phyloP scores from a whole-genome alignment of 2,113 vertebrate genomes.

The Seriola rivoliana region DNA sequence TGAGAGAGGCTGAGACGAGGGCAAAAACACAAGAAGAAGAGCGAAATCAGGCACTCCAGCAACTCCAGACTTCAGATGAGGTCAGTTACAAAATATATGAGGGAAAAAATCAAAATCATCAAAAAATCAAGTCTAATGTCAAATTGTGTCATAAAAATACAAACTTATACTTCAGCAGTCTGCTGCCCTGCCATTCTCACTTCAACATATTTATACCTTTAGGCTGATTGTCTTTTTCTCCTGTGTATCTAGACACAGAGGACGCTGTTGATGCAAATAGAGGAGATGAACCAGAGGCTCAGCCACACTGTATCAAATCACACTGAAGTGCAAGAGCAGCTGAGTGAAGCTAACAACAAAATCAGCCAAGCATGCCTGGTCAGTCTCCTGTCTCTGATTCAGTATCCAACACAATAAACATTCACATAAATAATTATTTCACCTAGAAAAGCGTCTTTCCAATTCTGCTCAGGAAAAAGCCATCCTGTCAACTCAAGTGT shows the following conservation, averaged over 20 bases:
- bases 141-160: background rate
- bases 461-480: conserved; percentile 80
- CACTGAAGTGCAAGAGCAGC: conserved; percentile 74
- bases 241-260: conserved; percentile 64
- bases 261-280: conserved; percentile 65
- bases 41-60: conserved; percentile 62
- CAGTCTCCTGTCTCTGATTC: conserved; percentile 31
- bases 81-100: conserved; percentile 40
- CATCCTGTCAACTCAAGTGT: conserved; percentile 76
- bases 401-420: background rate
- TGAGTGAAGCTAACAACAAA: conserved; percentile 76
- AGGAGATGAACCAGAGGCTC: conserved; percentile 73
- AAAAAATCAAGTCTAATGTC: background rate
- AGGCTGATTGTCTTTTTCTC: background rate
- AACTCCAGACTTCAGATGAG: conserved; percentile 68
- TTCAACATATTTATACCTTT: background rate
- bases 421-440: background rate
- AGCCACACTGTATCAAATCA: conserved; percentile 48
- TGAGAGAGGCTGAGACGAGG: conserved; percentile 71
- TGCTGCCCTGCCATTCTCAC: background rate
- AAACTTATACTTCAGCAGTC: background rate
- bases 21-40: conserved; percentile 72
- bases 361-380: conserved; percentile 80
- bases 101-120: background rate
- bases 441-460: background rate